Evolutionary conservation across 2,888 invertebrate genomes (phyloP), one percentile per base, ranked within the genome.

Genomic region (Notodonta ziczac): DNA sequence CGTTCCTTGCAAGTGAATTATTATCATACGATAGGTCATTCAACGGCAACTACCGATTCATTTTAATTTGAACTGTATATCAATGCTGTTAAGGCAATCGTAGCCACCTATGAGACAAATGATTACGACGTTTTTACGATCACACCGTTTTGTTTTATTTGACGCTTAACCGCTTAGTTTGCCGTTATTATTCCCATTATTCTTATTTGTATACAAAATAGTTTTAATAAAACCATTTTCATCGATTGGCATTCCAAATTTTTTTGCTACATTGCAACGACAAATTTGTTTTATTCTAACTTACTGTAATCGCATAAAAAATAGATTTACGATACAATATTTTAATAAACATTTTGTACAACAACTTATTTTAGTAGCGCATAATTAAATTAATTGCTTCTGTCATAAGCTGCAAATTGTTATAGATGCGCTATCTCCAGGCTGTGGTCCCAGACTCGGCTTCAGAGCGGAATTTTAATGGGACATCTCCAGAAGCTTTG

Each of bases 381-480:
- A n/a, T n/a, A 5, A 46, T 46, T 46, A n/a, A 46, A 46, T 46
- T 8, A 42, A 46, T 46, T n/a, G n/a, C 46, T 46, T 46, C 46
- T 46, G 5, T 46, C n/a, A 46, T n/a, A 46, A 46, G n/a, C 46
- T 46, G 13, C 46, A 46, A 46, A 46, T n/a, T 46, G n/a, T 42
- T 42, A 42, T 42, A 46, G 46, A n/a, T 46, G 5, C n/a, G 5
- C 10, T 46, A 9, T 42, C 42, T 42, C 42, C 42, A 42, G 42
- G 9, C 42, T 42, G 8, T 5, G 5, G 35, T 35, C 42, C 42
- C 42, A 42, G 8, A 1, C 42, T 42, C 10, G 12, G 42, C 42
- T 42, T 59, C 54, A 57, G 67, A 57, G 53, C 42, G 65, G 64
- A 72, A 66, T 83, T 83, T 82, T 83, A 78, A 73, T 72, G 64